A percentile compares a stretch with the other conserved stretches of the same genome.
Conservation (phyloP, 2,888 invertebrate species). For the Apotomis betuletana region DNA sequence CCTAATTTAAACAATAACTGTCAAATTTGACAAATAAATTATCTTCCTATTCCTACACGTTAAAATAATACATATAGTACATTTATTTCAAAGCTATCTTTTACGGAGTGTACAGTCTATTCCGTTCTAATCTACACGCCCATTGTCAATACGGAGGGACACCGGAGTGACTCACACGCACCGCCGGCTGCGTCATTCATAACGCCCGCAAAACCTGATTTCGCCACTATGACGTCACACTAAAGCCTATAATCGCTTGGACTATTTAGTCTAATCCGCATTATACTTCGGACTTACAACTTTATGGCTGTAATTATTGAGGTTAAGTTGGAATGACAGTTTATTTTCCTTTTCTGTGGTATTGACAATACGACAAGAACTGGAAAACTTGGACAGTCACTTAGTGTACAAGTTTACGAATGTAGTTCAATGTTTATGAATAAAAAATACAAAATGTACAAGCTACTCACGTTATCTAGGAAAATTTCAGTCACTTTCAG, state of each 20-base stretch:
- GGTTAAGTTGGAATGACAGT: conserved; percentile 4
- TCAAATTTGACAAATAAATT: no score
- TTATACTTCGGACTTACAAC: neutral
- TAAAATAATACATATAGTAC: no score
- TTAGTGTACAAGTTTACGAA: neutral
- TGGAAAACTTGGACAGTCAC: conserved; percentile 2
- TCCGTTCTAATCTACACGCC: conserved; percentile 54
- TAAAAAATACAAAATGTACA: neutral
- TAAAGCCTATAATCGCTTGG: conserved; percentile 53
- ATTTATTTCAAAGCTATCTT: neutral
- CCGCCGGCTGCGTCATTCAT: conserved; percentile 76
- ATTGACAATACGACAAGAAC: conserved; percentile 8
- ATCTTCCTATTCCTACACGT: no score
- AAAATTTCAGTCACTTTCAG: no score
- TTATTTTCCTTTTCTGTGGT: conserved; percentile 5
- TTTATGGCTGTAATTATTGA: conserved; percentile 7
- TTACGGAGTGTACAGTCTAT: conserved; percentile 27
- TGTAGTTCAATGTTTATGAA: neutral
- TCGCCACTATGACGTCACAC: conserved; percentile 51
- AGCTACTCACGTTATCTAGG: no score
- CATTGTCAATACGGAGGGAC: conserved; percentile 42
- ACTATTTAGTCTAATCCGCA: conserved; percentile 43
- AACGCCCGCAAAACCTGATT: conserved; percentile 52
- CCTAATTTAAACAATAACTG: no score
- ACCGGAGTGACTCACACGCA: conserved; percentile 66